Conservation (phyloP, 2,888 invertebrate genomes). For the Deilephila elpenor region DNA sequence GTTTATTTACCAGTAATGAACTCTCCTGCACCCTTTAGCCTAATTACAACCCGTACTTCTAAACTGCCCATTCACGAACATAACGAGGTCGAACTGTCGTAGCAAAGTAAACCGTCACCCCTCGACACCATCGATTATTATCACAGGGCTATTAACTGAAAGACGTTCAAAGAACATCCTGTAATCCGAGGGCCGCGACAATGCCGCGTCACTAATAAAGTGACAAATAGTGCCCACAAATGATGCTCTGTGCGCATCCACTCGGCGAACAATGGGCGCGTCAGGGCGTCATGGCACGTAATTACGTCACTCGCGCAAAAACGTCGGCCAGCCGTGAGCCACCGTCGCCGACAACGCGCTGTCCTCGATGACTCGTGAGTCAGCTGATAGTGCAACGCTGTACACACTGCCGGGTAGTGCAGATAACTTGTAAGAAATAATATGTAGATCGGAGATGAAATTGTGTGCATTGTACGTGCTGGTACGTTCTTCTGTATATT, state of each 20-base stretch:
- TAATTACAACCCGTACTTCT: too few relatives aligned
- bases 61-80: neutral
- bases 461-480: too few relatives aligned
- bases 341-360: constrained; percentile 31
- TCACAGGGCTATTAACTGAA: constrained; percentile 15
- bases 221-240: constrained; percentile 12
- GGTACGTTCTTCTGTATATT: too few relatives aligned
- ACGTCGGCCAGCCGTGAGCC: constrained; percentile 28
- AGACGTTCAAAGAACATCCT: constrained; percentile 22
- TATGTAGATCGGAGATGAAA: neutral
- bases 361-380: constrained; percentile 46
- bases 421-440: neutral
- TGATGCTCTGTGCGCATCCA: constrained; percentile 35
- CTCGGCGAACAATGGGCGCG: constrained; percentile 42
- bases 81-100: too few relatives aligned
- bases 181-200: constrained; percentile 8
- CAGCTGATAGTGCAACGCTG: constrained; percentile 40
- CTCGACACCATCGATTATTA: neutral
- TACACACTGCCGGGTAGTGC: constrained; percentile 5
- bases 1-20: too few relatives aligned
- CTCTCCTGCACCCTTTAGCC: too few relatives aligned
- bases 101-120: neutral
- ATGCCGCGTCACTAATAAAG: constrained; percentile 20
- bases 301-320: constrained; percentile 45
- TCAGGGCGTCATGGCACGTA: constrained; percentile 46